phyloP scores from a whole-genome alignment of 1,140 invertebrate species.

The Bombus confusus region DNA sequence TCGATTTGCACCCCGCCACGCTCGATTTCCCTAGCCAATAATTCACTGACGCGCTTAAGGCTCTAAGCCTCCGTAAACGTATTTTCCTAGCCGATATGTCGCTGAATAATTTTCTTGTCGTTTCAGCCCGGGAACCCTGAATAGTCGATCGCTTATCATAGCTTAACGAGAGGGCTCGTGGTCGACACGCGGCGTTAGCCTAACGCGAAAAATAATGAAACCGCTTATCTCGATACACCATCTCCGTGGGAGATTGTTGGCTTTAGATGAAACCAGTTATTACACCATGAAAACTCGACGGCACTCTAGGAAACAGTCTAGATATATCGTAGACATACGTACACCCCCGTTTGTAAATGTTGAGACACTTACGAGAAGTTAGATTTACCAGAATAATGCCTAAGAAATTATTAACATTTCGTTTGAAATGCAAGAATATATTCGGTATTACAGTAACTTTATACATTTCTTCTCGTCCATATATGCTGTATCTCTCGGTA shows the following conservation, averaged over 20 bases:
- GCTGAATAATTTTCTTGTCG: constrained; percentile 47
- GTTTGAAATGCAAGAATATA: too few species aligned
- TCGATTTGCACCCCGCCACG: constrained; percentile 51
- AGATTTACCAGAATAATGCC: neutral
- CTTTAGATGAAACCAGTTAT: neutral
- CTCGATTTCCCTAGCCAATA: constrained; percentile 52
- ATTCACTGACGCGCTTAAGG: constrained; percentile 42
- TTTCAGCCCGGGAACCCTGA: neutral
- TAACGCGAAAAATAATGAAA: constrained; percentile 44
- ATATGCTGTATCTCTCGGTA: too few species aligned
- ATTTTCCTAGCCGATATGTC: constrained; percentile 53
- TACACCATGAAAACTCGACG: constrained; percentile 6
- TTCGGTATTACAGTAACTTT: too few species aligned
- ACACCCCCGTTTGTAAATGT: too few species aligned
- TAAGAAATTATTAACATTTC: too few species aligned
- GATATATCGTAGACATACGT: neutral
- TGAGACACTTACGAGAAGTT: neutral
- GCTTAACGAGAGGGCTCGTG: constrained; percentile 18
- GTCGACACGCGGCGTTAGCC: neutral
- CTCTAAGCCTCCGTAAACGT: constrained; percentile 56
- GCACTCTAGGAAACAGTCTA: too few species aligned
- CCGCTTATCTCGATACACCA: constrained; percentile 26
- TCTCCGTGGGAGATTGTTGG: constrained; percentile 21
- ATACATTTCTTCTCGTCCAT: too few species aligned
- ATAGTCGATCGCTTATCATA: constrained; percentile 29